Percentiles rank a stretch among this genome's conserved stretches.
Conservation (phyloP, 2,113 vertebrate species). For the Ammodramus savannarum region DNA sequence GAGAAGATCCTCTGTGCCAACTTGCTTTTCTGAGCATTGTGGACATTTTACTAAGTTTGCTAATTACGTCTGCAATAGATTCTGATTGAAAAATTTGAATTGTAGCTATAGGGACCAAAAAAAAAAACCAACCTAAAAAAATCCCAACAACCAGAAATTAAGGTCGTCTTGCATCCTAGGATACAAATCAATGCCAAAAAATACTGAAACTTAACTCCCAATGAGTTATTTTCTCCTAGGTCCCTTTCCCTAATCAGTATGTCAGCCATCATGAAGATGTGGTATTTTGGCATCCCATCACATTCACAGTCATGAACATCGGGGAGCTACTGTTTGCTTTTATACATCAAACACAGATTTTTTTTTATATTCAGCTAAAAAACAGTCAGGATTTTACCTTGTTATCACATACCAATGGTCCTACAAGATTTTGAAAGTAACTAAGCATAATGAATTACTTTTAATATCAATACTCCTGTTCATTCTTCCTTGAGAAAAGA, state of each 20-base stretch:
- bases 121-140: background rate
- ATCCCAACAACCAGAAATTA: background rate
- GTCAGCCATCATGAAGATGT: background rate
- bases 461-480: background rate
- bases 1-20: background rate
- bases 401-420: background rate
- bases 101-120: fast-evolving
- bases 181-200: background rate
- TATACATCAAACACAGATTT: fast-evolving
- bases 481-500: background rate
- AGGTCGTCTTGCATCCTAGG: background rate
- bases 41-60: background rate
- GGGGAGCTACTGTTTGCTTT: background rate
- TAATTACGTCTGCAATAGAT: background rate
- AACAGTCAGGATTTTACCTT: background rate
- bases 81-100: background rate
- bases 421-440: background rate
- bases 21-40: background rate
- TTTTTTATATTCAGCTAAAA: background rate
- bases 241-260: background rate
- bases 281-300: background rate
- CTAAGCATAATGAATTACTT: background rate
- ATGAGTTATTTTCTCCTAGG: background rate
- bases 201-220: background rate
- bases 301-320: background rate